Conservation (phyloP, 2,797 vertebrate species). For the Cercopithecus diana region DNA sequence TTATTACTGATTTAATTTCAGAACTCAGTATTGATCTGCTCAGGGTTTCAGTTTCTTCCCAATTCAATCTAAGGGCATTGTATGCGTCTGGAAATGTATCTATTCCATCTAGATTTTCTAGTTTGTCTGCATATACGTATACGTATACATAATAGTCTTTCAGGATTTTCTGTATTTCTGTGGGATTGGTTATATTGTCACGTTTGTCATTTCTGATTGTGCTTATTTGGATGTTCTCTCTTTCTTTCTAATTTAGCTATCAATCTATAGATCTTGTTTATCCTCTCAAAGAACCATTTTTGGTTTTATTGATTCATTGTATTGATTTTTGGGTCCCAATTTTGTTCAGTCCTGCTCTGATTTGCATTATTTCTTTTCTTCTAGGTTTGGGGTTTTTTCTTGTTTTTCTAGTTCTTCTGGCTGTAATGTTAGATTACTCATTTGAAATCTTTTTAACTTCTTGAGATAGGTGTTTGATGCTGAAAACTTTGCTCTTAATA, state of each 20-base stretch:
- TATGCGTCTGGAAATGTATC: not conserved
- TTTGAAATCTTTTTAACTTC: not conserved
- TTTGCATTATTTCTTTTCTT: not conserved
- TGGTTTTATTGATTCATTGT: not conserved
- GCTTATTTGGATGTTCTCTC: not conserved
- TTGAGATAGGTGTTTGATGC: not conserved
- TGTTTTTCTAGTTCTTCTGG: not conserved
- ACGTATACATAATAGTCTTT: not conserved
- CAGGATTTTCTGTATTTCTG: not conserved
- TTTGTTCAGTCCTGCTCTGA: not conserved
- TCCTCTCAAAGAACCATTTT: not conserved
- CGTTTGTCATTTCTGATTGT: not conserved
- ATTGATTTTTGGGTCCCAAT: not conserved
- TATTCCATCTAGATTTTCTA: not conserved
- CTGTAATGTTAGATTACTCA: not conserved
- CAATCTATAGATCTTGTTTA: not conserved
- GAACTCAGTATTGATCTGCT: not conserved
- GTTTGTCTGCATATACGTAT: not conserved
- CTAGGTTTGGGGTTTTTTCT: not conserved
- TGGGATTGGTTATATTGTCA: not conserved
- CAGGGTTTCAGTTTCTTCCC: not conserved
- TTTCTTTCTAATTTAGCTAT: not conserved
- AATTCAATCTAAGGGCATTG: not conserved
- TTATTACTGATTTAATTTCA: not conserved
- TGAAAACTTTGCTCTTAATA: not conserved